phyloP scores from a whole-genome alignment of 1,140 invertebrate genomes.

The Pogonomyrmex californicus region DNA sequence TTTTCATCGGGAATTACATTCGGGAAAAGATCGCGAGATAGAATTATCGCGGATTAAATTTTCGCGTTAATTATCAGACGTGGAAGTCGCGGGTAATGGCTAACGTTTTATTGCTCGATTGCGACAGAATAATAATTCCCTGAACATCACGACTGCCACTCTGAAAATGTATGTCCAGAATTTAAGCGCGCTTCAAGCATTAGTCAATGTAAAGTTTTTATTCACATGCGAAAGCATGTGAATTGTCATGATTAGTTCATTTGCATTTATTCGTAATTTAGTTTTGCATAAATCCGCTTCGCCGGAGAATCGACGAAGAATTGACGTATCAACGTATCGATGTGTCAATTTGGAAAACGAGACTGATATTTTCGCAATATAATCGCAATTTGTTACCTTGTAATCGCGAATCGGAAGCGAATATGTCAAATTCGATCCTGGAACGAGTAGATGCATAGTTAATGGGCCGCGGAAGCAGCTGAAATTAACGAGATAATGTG shows the following conservation, averaged over 20 bases:
- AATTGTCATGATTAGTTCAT: not conserved
- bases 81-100: not conserved
- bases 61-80: not conserved
- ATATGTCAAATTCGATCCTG: not conserved
- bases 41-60: not conserved
- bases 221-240: not conserved
- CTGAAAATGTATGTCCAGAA: not conserved
- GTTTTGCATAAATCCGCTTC: not conserved
- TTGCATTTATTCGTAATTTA: not conserved
- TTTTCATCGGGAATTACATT: not conserved
- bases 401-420: not conserved
- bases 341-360: not conserved
- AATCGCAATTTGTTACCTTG: not conserved
- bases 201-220: not conserved
- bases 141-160: not conserved
- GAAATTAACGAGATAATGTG: conserved; percentile 31
- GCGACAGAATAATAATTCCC: not conserved
- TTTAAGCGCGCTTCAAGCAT: not conserved
- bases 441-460: not conserved
- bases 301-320: not conserved
- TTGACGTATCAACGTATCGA: not conserved
- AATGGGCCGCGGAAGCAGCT: conserved; percentile 1
- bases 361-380: not conserved
- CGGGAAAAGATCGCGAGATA: not conserved
- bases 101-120: not conserved